These are phyloP conservation scores for Onychorhynchus coronatus DNA, from an alignment of 2,113 vertebrate species.

Conservation along the genomic window DNA sequence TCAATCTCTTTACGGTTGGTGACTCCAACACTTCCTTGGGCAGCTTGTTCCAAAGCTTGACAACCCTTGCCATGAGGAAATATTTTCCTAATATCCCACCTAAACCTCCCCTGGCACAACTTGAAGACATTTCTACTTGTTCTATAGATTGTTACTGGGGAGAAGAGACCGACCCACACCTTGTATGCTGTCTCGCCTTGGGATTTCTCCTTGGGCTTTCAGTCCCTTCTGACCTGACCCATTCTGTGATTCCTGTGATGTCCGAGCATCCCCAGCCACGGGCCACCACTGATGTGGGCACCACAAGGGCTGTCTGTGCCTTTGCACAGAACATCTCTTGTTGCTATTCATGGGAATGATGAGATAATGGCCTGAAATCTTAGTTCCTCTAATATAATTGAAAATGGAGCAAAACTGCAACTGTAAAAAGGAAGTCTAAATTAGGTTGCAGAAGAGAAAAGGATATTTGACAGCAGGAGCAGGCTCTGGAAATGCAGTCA, in stretches of 20 bases:
- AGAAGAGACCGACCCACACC: not conserved
- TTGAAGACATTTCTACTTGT: not conserved
- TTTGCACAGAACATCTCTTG: not conserved
- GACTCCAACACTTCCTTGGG: not conserved
- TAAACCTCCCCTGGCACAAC: not conserved
- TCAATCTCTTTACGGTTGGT: not conserved
- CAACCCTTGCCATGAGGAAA: not conserved
- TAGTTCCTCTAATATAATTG: conserved; percentile 23
- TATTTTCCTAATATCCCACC: not conserved
- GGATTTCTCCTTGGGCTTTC: not conserved
- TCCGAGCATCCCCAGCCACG: accelerated
- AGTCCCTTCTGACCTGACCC: not conserved
- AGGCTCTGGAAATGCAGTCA: conserved; percentile 55
- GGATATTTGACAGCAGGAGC: conserved; percentile 59
- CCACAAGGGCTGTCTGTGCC: not conserved
- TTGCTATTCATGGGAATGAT: conserved; percentile 11
- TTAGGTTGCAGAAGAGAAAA: conserved; percentile 63
- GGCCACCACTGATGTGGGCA: not conserved
- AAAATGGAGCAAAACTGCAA: conserved; percentile 33
- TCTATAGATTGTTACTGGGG: not conserved
- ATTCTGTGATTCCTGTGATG: not conserved
- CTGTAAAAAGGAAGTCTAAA: conserved; percentile 57
- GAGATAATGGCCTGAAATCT: conserved; percentile 48
- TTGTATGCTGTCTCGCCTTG: not conserved
- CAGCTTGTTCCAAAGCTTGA: not conserved